phyloP scores from a whole-genome alignment of 2,797 vertebrate genomes.

The Adrianichthys oophorus region DNA sequence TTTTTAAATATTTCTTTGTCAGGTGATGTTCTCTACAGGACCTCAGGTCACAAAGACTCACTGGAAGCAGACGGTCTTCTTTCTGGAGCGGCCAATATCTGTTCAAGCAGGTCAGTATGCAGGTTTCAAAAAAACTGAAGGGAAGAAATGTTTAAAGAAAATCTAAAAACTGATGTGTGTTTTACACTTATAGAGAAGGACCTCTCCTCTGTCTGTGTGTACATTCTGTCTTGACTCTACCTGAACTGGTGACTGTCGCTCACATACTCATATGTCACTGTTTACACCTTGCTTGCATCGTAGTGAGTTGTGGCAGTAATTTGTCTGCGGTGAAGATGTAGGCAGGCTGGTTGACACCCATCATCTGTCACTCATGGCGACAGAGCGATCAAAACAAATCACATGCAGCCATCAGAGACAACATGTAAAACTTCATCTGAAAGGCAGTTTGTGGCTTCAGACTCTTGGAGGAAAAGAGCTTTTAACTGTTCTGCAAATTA shows the following conservation, averaged over 20 bases:
- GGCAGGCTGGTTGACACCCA: conserved; percentile 58
- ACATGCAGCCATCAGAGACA: conserved; percentile 58
- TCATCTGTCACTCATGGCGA: conserved; percentile 70
- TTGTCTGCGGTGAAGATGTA: conserved; percentile 58
- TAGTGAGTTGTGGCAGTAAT: conserved; percentile 47
- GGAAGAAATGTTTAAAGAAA: too few species aligned
- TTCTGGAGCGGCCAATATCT: conserved; percentile 85
- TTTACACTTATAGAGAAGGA: not conserved
- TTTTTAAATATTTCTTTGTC: conserved; percentile 3
- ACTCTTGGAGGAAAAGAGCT: conserved; percentile 27
- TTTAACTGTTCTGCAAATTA: conserved; percentile 38
- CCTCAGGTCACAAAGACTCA: conserved; percentile 88
- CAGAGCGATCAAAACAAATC: conserved; percentile 66
- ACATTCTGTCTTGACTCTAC: not conserved
- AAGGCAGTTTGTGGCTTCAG: conserved; percentile 31
- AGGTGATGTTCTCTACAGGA: conserved; percentile 93
- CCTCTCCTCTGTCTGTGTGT: not conserved
- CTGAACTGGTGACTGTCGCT: not conserved
- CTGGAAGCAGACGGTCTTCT: conserved; percentile 94
- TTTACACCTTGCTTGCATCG: conserved; percentile 2
- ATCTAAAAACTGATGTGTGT: not conserved
- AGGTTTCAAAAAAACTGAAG: not conserved
- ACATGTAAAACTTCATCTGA: conserved; percentile 73
- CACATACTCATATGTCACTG: conserved; percentile 4
- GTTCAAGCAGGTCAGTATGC: conserved; percentile 83